These are phyloP conservation scores for Drosophila mojavensis DNA, from an alignment of 1,140 invertebrate species.

Conservation along the genomic window DNA sequence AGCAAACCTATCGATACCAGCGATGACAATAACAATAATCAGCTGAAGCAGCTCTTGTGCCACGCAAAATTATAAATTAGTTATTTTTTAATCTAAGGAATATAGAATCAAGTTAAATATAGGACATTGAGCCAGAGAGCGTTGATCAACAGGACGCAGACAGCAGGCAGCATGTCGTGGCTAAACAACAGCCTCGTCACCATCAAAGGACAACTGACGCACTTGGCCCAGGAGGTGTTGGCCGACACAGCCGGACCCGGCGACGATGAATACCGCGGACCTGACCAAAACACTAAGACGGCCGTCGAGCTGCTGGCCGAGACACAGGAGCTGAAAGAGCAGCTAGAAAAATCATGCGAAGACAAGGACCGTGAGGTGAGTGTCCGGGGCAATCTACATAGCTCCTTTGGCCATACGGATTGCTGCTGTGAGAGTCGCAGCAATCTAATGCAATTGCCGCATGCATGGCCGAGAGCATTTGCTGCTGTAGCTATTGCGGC, in stretches of 20 bases:
- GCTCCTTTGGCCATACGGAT: neutral
- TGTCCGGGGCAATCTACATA: neutral
- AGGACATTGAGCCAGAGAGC: constrained; percentile 13
- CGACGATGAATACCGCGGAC: constrained; percentile 70
- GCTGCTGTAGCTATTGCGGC: constrained; percentile 1
- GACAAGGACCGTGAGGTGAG: constrained; percentile 88
- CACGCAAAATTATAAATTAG: constrained; percentile 72
- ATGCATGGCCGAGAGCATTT: neutral
- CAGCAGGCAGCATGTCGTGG: constrained; percentile 87
- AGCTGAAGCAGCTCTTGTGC: constrained; percentile 74
- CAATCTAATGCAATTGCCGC: neutral
- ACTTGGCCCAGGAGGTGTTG: constrained; percentile 89
- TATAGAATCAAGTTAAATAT: constrained; percentile 10
- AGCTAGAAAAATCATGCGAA: constrained; percentile 86
- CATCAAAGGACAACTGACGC: constrained; percentile 90
- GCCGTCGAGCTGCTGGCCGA: constrained; percentile 83
- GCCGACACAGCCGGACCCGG: constrained; percentile 85
- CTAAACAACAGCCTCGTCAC: constrained; percentile 90
- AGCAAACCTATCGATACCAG: constrained; percentile 32
- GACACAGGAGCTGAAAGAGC: constrained; percentile 85
- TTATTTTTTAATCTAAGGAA: constrained; percentile 43
- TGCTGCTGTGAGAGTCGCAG: neutral
- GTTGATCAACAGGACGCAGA: constrained; percentile 15
- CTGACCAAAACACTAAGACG: constrained; percentile 54
- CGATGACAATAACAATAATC: constrained; percentile 64